Evolutionary conservation across 2,888 invertebrate species (phyloP), one percentile per base, ranked within the genome.

Genomic region (Chloroclysta siterata): DNA sequence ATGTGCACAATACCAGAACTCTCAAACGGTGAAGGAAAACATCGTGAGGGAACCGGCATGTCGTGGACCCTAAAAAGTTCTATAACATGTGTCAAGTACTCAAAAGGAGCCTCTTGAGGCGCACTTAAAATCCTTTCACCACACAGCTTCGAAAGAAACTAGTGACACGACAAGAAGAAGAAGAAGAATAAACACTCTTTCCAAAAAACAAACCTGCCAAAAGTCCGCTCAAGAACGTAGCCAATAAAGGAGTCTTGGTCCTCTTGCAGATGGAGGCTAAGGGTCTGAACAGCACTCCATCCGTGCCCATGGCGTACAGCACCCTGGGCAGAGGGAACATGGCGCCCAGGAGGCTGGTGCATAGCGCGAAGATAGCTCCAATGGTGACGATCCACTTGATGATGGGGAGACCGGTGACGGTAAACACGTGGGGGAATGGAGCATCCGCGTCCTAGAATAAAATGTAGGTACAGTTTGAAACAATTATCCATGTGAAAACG

Each of bases 361-460:
- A 97, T 6, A 99, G 94, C 0, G 98, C 99, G 84, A 97, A 97
- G 36, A 99, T 94, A 0, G 99, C 98, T 0, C 99, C 99, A 54
- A 97, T 92, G 0, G 98, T 97, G 0, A 99, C 98, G 53, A 99
- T 95, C 96, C 97, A 98, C 83, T 96, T 97, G 62, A 98, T 95
- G 1, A 94, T 93, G 0, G 94, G 94, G 95, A 97, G 95, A 0
- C 96, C 96, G 2, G 96, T 94, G 76, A 95, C 83, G 0, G 95
- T 94, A 86, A 98, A 99, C 0, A 97, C 97, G 77, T 95, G 94
- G 0, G 98, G 98, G 79, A 99, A 96, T 0, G 98, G 98, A 0
- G 98, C 98, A 71, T 96, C 94, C 0, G 94, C 93, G 82, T 98
- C 95, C 95, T 98, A 86, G 42, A 10, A 1, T 28, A 8, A 42